phyloP scores from a whole-genome alignment of 2,113 vertebrate species.

The Hucho hucho region DNA sequence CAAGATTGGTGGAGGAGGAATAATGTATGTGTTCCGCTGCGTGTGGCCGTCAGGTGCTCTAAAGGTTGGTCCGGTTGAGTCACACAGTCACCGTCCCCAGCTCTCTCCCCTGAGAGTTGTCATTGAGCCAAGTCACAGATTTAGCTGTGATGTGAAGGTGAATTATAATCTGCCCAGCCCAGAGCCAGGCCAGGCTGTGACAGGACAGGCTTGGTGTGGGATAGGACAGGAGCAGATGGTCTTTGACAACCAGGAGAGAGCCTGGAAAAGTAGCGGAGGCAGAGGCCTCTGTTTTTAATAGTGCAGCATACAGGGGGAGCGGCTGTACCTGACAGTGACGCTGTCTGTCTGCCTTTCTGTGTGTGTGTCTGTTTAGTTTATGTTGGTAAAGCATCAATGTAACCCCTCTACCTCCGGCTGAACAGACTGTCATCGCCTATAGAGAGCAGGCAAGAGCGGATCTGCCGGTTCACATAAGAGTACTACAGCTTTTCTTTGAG shows the following conservation, averaged over 20 bases:
- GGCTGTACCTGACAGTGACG: neutral
- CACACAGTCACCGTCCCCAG: slow-evolving; percentile 38
- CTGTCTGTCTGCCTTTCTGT: neutral
- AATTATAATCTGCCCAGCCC: slow-evolving; percentile 58
- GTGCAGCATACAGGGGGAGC: slow-evolving; percentile 1
- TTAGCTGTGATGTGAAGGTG: slow-evolving; percentile 41
- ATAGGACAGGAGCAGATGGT: slow-evolving; percentile 61
- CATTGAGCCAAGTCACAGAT: slow-evolving; percentile 46
- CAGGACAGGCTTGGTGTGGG: slow-evolving; percentile 52
- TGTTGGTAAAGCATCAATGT: too few relatives aligned
- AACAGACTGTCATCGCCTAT: slow-evolving; percentile 30
- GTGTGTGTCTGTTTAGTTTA: too few relatives aligned
- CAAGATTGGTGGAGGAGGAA: too few relatives aligned
- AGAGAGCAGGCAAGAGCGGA: slow-evolving; percentile 29
- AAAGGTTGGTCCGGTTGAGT: slow-evolving; percentile 2
- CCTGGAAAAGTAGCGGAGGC: slow-evolving; percentile 33
- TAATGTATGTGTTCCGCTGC: neutral
- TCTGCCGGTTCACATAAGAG: slow-evolving; percentile 1
- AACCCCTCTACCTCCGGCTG: neutral
- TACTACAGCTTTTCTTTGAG: neutral
- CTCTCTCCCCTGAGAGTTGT: slow-evolving; percentile 46
- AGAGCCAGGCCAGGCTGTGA: slow-evolving; percentile 33
- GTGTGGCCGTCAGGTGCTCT: slow-evolving; percentile 30
- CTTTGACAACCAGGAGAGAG: slow-evolving; percentile 49
- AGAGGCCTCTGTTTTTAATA: slow-evolving; percentile 14